Percentiles rank a stretch among this genome's conserved stretches.
These are phyloP conservation scores for Agonum fuliginosum DNA, from an alignment of 2,888 invertebrate species.

Conservation along the genomic window DNA sequence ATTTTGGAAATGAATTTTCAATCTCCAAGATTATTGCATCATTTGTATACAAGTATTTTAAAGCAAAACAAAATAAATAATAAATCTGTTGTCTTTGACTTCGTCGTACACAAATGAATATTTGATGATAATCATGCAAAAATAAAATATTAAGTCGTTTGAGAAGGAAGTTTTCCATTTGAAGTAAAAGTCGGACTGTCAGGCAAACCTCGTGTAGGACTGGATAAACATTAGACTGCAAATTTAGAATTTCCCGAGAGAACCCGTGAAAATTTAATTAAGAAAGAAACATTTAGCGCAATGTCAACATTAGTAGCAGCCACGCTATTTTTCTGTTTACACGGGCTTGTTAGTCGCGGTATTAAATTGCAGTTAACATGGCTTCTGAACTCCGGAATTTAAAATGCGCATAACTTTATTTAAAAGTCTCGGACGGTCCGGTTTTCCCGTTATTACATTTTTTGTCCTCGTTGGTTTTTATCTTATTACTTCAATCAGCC, in stretches of 20 bases:
- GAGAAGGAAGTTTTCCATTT: not conserved
- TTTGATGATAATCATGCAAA: not conserved
- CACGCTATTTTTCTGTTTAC: slow-evolving; percentile 16
- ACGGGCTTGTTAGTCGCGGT: not conserved
- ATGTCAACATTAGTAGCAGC: slow-evolving; percentile 20
- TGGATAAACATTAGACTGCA: slow-evolving; percentile 39
- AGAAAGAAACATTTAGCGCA: slow-evolving; percentile 38
- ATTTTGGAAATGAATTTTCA: too few species aligned
- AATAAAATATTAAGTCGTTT: not conserved
- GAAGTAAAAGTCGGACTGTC: not conserved
- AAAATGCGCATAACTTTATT: not conserved
- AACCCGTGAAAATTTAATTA: slow-evolving; percentile 39
- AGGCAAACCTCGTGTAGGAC: not conserved
- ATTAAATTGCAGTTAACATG: not conserved
- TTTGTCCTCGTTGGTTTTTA: slow-evolving; percentile 23
- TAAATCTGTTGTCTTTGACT: not conserved
- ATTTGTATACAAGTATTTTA: not conserved
- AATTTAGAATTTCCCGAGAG: slow-evolving; percentile 39
- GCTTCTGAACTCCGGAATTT: not conserved
- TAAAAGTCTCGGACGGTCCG: not conserved
- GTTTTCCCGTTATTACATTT: not conserved
- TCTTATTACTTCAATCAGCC: not conserved
- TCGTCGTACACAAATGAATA: slow-evolving; percentile 18
- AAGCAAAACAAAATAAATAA: not conserved
- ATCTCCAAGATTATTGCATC: too few species aligned